Conservation (phyloP, 2,888 invertebrate genomes). For the Creontiades dilutus region DNA sequence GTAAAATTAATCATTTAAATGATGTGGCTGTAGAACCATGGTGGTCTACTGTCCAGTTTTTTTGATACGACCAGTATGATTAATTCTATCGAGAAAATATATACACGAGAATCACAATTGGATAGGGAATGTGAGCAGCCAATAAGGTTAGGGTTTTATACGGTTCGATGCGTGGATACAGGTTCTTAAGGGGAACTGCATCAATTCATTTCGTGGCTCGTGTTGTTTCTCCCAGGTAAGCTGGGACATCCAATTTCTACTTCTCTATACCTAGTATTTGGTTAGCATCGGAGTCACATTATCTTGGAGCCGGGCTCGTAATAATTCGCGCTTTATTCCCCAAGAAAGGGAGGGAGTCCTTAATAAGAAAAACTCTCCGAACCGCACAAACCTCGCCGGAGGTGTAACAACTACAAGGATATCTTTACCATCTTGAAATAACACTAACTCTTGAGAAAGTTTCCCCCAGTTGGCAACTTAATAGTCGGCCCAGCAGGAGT, state of each 20-base stretch:
- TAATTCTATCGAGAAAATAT: no score
- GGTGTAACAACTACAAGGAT: constrained; percentile 41
- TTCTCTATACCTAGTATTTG: not conserved
- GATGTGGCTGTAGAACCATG: no score
- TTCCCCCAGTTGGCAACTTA: constrained; percentile 61
- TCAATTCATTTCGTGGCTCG: no score
- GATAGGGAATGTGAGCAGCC: no score
- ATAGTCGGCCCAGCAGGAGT: constrained; percentile 59
- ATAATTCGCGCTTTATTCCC: constrained; percentile 25
- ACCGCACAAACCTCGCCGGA: constrained; percentile 22
- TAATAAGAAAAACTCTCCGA: constrained; percentile 40
- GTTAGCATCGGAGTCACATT: not conserved
- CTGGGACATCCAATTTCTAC: not conserved
- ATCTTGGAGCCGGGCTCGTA: not conserved
- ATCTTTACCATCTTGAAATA: constrained; percentile 57
- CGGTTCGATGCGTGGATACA: no score
- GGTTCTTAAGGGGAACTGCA: no score
- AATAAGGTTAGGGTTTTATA: no score
- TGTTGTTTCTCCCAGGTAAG: no score
- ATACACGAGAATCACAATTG: no score
- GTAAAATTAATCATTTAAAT: no score
- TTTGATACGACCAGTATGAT: no score
- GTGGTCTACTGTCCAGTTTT: no score
- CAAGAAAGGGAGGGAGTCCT: constrained; percentile 18
- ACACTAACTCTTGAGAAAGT: constrained; percentile 46